Base-by-base conservation (phyloP, 2,888 invertebrate species). In the Cryptophagus acutangulus region DNA sequence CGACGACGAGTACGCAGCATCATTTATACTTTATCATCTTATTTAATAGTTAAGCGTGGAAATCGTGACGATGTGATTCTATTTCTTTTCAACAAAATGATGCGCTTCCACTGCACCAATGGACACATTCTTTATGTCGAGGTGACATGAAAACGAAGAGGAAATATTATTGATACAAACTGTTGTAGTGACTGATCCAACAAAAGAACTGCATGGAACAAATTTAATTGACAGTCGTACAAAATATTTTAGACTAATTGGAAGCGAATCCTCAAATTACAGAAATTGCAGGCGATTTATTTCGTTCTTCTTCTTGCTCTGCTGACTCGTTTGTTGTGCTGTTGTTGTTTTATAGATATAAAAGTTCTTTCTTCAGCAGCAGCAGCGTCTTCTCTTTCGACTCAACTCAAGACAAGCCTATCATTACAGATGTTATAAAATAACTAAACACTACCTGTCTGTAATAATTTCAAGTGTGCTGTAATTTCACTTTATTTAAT, bases 401-500 rank as follows among this genome's bases (percentile, higher is more conserved):
- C 10, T 31, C 9, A 14, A 8, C 14, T 31, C 14, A 16, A 45
- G 48, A 51, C 54, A 48, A 59, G 57, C 54, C 62, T 61, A 60
- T 63, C 54, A 65, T 65, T 63, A 63, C 54, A 45, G 51, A 54
- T 46, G 55, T 60, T 60, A 58, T 58, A 60, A 59, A 62, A 62
- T 59, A 54, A 58, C 58, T 63, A 61, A 63, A 63, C 60, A 59
- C 61, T 59, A 58, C 61, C 60, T 60, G 58, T 51, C 57, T 40
- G 55, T 58, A 57, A 58, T 58, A 51, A 55, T 57, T 54, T 31
- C 31, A 31, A n/a, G n/a, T 31, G 12, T 31, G 16, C 29, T 10
- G 38, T 31, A 38, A 30, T 57, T 57, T 57, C 46, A 48, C 57
- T 51, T 54, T 54, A 52, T 55, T 57, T 53, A 57, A 53, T 53